Base-by-base conservation (phyloP, 2,888 invertebrate genomes). In the Leptinotarsa peninsularis region DNA sequence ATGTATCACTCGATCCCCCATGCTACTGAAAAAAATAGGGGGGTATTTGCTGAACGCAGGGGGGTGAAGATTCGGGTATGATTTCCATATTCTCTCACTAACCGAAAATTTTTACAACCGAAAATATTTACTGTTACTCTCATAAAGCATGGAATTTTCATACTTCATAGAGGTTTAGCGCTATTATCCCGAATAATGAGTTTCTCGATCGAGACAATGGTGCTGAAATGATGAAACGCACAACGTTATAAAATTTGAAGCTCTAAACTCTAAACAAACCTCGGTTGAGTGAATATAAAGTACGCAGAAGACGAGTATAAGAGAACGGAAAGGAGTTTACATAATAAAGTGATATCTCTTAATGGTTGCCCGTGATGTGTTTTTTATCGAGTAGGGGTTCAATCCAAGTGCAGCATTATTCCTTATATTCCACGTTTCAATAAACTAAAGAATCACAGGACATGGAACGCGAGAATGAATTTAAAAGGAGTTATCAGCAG, bases 291-390 rank as follows among this genome's bases (percentile, higher is more conserved):
- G 63, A 63, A 33, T 10, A 63, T 21, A 33, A 43, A 63, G 63
- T 58, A 58, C 21, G 15, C 1, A 18, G 33, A 43, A 43, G 63
- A 33, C 43, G 63, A 17, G 43, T 0, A 7, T 43, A 63, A 63
- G 43, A 63, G 43, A 63, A 63, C n/a, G 4, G 63, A 2, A 43
- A 10, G 63, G 4, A 63, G 63, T 63, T 63, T 63, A 33, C 63
- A 63, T 63, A 63, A 63, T 33, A 63, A 63, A 63, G 43, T 43
- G 63, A 63, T 63, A 33, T 27, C 43, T 63, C n/a, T 18, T n/a
- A 63, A 63, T 63, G 17, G 43, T 33, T 63, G 5, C 3, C 58
- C 58, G 23, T 23, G 58, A 58, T 58, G 58, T 58, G 58, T 27
- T 23, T 58, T 58, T 58, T 14, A 58, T 58, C 23, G 58, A 58